These are phyloP conservation scores for Cecropterus lyciades DNA, from an alignment of 1,140 invertebrate genomes.

Conservation along the genomic window DNA sequence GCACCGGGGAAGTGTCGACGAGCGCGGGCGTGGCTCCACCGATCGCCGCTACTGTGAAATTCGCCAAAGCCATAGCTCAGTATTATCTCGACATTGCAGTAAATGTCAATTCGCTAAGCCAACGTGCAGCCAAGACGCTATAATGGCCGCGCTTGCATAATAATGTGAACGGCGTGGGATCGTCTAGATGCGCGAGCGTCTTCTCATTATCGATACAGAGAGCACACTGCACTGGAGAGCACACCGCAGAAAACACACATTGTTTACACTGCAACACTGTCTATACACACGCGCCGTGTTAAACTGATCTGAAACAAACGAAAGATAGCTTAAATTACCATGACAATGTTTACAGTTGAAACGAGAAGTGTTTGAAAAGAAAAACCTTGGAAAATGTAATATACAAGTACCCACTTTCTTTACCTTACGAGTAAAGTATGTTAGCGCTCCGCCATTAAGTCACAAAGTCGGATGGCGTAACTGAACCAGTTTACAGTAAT, in stretches of 20 bases:
- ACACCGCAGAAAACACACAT: constrained; percentile 44
- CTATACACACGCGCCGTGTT: constrained; percentile 21
- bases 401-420: neutral
- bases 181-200: constrained; percentile 52
- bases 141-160: constrained; percentile 65
- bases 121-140: constrained; percentile 47
- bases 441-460: constrained; percentile 14
- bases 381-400: neutral
- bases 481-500: constrained; percentile 45
- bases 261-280: constrained; percentile 45
- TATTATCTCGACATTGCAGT: constrained; percentile 61
- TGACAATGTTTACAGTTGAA: neutral
- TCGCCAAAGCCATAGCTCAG: constrained; percentile 72
- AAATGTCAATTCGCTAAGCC: constrained; percentile 63
- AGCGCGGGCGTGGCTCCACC: constrained; percentile 61
- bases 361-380: neutral
- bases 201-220: constrained; percentile 58
- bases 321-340: constrained; percentile 14
- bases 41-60: constrained; percentile 64
- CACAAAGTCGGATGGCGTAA: constrained; percentile 40
- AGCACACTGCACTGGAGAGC: constrained; percentile 49
- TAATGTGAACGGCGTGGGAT: constrained; percentile 52
- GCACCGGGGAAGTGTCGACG: constrained; percentile 52
- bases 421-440: neutral
- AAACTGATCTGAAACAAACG: constrained; percentile 58